These are phyloP conservation scores for Polylopha cassiicola DNA, from an alignment of 2,888 invertebrate species.

Conservation along the genomic window DNA sequence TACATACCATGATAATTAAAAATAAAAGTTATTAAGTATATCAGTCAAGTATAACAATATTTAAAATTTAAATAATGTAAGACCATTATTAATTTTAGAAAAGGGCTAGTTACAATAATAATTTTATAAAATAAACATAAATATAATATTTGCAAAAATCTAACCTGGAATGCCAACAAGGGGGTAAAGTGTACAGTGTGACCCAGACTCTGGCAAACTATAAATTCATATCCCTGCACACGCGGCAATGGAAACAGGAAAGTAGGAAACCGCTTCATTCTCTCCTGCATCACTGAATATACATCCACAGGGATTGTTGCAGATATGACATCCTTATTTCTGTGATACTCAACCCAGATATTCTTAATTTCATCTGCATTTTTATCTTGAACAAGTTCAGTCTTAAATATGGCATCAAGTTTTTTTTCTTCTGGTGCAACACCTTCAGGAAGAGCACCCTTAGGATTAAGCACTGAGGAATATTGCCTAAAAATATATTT, in stretches of 20 bases:
- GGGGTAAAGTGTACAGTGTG: conserved; percentile 90
- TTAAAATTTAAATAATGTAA: too few relatives aligned
- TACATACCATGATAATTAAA: not conserved
- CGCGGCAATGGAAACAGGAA: conserved; percentile 90
- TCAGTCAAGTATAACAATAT: not conserved
- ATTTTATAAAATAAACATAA: not conserved
- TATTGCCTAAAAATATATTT: conserved; percentile 67
- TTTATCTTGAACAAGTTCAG: conserved; percentile 85
- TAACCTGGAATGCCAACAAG: conserved; percentile 87
- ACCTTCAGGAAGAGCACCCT: conserved; percentile 52
- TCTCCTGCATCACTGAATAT: conserved; percentile 77
- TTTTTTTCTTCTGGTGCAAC: conserved; percentile 54
- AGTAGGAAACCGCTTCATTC: conserved; percentile 79
- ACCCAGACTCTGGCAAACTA: conserved; percentile 84
- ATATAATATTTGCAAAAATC: not conserved
- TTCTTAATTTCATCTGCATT: conserved; percentile 81
- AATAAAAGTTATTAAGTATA: not conserved
- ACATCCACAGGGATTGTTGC: conserved; percentile 81
- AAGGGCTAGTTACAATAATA: not conserved
- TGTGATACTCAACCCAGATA: conserved; percentile 90
- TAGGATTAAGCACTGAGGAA: conserved; percentile 81
- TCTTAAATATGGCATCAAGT: conserved; percentile 85
- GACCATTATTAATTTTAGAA: too few relatives aligned
- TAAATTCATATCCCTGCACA: conserved; percentile 90
- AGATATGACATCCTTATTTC: conserved; percentile 84